phyloP scores from a whole-genome alignment of 2,888 invertebrate genomes.

The Oeneis ivallda region DNA sequence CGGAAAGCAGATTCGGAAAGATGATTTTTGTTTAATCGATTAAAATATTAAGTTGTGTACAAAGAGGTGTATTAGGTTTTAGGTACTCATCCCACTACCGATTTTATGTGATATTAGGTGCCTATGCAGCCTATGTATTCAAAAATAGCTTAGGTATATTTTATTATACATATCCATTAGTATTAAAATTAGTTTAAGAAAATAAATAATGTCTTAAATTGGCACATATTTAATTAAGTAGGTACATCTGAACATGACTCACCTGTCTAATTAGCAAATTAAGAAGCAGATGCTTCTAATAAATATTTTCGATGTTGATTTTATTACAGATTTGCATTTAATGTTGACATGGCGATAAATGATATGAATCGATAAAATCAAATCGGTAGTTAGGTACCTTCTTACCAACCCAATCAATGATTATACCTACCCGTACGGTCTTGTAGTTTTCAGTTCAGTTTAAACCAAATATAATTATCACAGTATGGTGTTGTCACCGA shows the following conservation, averaged over 20 bases:
- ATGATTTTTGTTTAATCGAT: too few species aligned
- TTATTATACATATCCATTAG: neutral
- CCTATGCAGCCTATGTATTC: neutral
- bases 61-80: too few species aligned
- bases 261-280: constrained; percentile 40
- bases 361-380: neutral
- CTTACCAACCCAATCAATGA: neutral
- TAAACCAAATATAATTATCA: neutral
- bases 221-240: too few species aligned
- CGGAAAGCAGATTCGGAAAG: too few species aligned
- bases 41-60: too few species aligned
- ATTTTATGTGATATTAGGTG: neutral
- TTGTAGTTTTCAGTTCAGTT: neutral
- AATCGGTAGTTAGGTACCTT: neutral
- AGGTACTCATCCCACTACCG: too few species aligned
- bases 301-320: neutral
- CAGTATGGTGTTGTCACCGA: neutral
- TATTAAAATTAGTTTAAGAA: neutral
- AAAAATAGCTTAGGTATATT: neutral
- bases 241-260: neutral
- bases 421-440: neutral
- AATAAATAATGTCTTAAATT: neutral
- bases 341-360: neutral
- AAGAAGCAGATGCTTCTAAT: constrained; percentile 19
- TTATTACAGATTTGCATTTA: neutral